These are phyloP conservation scores for Samia ricini DNA, from an alignment of 1,140 invertebrate genomes.

Conservation along the genomic window DNA sequence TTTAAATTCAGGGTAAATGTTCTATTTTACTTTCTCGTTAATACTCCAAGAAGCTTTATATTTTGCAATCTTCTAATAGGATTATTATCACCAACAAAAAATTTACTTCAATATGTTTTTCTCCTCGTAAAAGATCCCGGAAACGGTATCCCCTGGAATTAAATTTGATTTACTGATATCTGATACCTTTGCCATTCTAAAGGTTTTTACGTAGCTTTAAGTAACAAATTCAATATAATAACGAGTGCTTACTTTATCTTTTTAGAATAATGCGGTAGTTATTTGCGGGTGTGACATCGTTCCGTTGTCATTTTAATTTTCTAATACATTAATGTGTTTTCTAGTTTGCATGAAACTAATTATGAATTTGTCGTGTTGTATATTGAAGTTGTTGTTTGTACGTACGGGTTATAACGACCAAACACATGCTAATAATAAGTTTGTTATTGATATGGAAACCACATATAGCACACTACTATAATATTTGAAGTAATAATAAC, in stretches of 20 bases:
- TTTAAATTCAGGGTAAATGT: too few species aligned
- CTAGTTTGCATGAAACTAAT: not conserved
- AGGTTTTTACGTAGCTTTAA: not conserved
- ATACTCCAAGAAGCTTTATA: not conserved
- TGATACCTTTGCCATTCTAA: not conserved
- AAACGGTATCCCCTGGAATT: not conserved
- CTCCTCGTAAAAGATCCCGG: not conserved
- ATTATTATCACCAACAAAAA: not conserved
- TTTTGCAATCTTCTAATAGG: not conserved
- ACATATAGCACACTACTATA: too few species aligned
- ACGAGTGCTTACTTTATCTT: not conserved
- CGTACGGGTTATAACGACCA: not conserved
- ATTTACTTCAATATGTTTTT: not conserved
- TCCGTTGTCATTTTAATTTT: not conserved
- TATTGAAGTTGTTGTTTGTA: not conserved
- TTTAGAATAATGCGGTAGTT: not conserved
- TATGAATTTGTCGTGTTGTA: not conserved
- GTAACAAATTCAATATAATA: not conserved
- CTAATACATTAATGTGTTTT: not conserved
- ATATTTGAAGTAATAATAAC: too few species aligned
- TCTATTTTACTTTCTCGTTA: too few species aligned
- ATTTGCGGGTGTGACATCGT: not conserved
- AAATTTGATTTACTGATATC: not conserved
- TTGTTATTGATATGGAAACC: not conserved
- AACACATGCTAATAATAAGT: not conserved